Evolutionary conservation across 1,140 invertebrate species (phyloP).

Genomic region (Saccostrea glomerata): DNA sequence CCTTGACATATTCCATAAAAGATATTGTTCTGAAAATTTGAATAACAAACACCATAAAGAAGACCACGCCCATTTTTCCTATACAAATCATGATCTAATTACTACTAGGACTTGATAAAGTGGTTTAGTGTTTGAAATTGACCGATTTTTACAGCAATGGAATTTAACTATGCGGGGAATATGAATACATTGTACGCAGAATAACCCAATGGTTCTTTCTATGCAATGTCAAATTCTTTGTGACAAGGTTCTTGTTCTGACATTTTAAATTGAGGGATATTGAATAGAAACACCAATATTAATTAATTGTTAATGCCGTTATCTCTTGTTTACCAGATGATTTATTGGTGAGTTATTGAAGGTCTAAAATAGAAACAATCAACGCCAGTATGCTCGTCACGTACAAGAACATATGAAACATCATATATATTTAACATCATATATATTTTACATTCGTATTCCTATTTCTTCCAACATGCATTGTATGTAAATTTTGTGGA

Average conservation of each 20-base stretch:
- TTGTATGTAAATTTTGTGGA: not conserved
- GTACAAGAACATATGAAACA: not conserved
- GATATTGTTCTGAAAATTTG: conserved; percentile 28
- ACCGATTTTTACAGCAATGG: conserved; percentile 30
- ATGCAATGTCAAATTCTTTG: conserved; percentile 22
- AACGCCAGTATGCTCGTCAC: not conserved
- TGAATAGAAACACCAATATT: conserved; percentile 32
- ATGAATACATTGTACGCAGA: not conserved
- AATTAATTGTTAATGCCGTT: conserved; percentile 3
- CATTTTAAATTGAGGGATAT: conserved; percentile 1
- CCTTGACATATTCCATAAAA: conserved; percentile 36
- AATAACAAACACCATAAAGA: not conserved
- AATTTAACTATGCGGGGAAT: not conserved
- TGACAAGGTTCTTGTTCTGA: not conserved
- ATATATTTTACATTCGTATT: not conserved
- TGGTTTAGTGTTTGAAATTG: conserved; percentile 23
- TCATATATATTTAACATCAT: not conserved
- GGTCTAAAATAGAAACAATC: not conserved
- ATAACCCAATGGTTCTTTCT: not conserved
- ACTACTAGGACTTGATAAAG: not conserved
- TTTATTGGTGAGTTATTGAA: not conserved
- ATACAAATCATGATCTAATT: conserved; percentile 15
- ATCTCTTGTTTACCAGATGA: not conserved
- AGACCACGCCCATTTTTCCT: conserved; percentile 13
- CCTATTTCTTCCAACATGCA: not conserved